Evolutionary conservation across 1,140 invertebrate species (phyloP).

Genomic region (Platorchestia sp.): DNA sequence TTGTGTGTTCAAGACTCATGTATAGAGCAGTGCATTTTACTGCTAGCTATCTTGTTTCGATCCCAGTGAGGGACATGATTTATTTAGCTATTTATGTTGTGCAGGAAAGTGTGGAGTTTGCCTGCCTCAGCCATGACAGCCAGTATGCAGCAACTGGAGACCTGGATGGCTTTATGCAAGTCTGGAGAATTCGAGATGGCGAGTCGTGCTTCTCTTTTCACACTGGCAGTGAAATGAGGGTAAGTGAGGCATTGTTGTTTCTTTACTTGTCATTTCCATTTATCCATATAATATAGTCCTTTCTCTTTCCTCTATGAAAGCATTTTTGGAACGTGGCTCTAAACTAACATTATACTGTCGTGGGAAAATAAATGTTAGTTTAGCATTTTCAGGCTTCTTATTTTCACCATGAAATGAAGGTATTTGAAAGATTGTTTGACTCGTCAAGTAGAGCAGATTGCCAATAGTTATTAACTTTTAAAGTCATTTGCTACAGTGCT

Average conservation of each 20-base stretch:
- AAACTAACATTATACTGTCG: too few species aligned
- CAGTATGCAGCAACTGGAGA: slow-evolving; percentile 14
- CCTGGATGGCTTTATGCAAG: slow-evolving; percentile 13
- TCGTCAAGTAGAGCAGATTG: too few species aligned
- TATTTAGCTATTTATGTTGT: not conserved
- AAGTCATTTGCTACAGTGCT: too few species aligned
- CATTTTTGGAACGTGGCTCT: too few species aligned
- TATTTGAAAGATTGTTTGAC: too few species aligned
- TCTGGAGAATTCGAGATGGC: slow-evolving; percentile 20
- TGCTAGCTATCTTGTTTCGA: not conserved
- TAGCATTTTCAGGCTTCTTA: too few species aligned
- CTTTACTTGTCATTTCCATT: not conserved
- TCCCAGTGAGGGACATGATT: not conserved
- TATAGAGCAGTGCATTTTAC: not conserved
- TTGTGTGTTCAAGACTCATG: not conserved
- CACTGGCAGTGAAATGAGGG: slow-evolving; percentile 35
- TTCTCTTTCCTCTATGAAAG: too few species aligned
- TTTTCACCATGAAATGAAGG: too few species aligned
- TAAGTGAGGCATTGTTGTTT: not conserved
- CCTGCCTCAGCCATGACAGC: slow-evolving; percentile 36
- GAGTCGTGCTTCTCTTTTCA: slow-evolving; percentile 23
- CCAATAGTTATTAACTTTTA: too few species aligned
- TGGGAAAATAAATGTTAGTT: too few species aligned
- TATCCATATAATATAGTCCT: too few species aligned
- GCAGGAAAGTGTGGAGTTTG: slow-evolving; percentile 47